These are phyloP conservation scores for Myodes glareolus DNA, from an alignment of 2,113 vertebrate species.

Conservation along the genomic window DNA sequence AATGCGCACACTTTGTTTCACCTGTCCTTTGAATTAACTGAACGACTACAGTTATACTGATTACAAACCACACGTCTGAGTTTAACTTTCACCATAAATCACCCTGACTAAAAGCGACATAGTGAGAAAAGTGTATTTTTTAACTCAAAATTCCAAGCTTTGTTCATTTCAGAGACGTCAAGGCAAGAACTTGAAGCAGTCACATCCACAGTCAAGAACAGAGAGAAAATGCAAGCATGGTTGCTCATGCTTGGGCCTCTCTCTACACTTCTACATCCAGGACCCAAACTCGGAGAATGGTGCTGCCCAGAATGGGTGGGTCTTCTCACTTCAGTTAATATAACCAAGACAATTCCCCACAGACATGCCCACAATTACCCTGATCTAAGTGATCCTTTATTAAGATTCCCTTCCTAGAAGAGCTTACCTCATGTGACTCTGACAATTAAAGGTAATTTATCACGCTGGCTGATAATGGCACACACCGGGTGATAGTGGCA, in stretches of 20 bases:
- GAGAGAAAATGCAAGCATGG: background rate
- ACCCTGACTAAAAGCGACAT: background rate
- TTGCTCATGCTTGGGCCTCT: too few species aligned
- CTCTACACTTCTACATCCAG: too few species aligned
- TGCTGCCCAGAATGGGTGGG: background rate
- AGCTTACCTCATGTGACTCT: background rate
- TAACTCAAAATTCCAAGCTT: too few species aligned
- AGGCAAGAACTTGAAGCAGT: background rate
- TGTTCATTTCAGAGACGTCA: background rate
- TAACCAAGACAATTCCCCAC: background rate
- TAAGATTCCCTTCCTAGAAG: background rate
- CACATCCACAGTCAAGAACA: background rate
- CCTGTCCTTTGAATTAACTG: constrained; percentile 24
- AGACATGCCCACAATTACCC: background rate
- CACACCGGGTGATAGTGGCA: too few species aligned
- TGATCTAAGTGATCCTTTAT: background rate
- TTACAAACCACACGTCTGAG: background rate
- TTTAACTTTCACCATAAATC: background rate
- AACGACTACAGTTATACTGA: constrained; percentile 25
- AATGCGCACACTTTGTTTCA: background rate
- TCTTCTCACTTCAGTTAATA: background rate
- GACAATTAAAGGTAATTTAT: background rate
- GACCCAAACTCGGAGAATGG: background rate
- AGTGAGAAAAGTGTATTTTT: background rate
- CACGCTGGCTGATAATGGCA: too few species aligned